Conservation (phyloP, 2,797 vertebrate genomes). For the Vireo griseus region DNA sequence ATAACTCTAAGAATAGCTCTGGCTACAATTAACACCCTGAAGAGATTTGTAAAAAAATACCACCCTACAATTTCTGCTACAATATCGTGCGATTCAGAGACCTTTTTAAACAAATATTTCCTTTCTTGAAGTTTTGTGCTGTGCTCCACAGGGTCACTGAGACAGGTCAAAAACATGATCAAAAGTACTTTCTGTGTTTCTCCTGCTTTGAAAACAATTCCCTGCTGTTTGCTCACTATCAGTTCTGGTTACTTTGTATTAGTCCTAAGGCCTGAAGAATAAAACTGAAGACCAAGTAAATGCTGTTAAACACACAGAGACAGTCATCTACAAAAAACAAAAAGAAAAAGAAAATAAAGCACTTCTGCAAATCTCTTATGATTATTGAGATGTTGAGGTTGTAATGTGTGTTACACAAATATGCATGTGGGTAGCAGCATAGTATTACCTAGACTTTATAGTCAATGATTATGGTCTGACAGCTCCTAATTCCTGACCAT, state of each 20-base stretch:
- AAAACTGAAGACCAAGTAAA: neutral
- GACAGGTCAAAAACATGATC: neutral
- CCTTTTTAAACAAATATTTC: constrained; percentile 14
- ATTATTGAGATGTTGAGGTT: neutral
- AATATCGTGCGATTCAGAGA: neutral
- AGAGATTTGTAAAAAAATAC: neutral
- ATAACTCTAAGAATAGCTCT: neutral
- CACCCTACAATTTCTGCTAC: neutral
- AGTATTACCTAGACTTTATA: neutral
- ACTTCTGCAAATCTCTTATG: neutral
- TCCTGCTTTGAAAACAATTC: neutral
- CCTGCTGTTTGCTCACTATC: neutral
- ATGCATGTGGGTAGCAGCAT: neutral
- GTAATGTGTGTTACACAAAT: neutral
- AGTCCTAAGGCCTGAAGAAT: neutral
- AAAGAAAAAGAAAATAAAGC: neutral
- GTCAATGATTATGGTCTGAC: neutral
- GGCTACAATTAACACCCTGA: neutral
- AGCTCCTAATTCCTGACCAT: neutral
- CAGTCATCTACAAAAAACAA: neutral
- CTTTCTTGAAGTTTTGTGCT: neutral
- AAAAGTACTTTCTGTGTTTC: neutral
- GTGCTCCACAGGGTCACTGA: neutral
- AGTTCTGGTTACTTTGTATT: neutral
- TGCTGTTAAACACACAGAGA: neutral